Evolutionary conservation across 2,888 invertebrate genomes (phyloP), one percentile per base, ranked within the genome.

Genomic region (Melanophora roralis): DNA sequence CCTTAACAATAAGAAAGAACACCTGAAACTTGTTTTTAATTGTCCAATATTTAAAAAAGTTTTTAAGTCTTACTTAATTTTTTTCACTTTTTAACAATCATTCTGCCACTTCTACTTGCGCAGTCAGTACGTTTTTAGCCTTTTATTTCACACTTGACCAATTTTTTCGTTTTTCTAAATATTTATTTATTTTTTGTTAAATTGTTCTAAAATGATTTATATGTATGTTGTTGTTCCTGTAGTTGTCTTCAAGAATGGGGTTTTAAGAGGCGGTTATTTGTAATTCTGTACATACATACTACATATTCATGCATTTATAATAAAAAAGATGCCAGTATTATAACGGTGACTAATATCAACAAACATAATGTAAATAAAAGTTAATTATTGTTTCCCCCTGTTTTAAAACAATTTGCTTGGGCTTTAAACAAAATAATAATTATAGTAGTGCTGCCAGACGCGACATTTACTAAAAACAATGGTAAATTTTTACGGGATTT

Each of bases 61-160:
- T 64, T 27, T 64, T 45, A 47, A 55, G 43, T 11, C 23, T 5
- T 47, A 49, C 6, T 43, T 47, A 59, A n/a, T n/a, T n/a, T n/a
- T n/a, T n/a, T n/a, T n/a, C n/a, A n/a, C n/a, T n/a, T 53, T 72
- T 40, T 21, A 67, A n/a, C n/a, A n/a, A 57, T 47, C 60, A 65
- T 53, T 19, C 32, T 76, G 14, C 23, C 51, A 38, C 59, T 49
- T 74, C 51, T 38, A 62, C 75, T 72, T 80, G 79, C 79, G 79
- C 79, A 75, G 53, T 67, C 14, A 11, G 19, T 6, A 27, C 53
- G 5, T 27, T 51, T 62, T 21, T 65, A 45, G 47, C 59, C 45
- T 75, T 67, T 40, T 19, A 60, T 75, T 64, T 53, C 27, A 75
- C 36, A 67, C 75, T 72, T 80, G 79, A 80, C 71, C 71, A 75